phyloP scores from a whole-genome alignment of 2,113 vertebrate species.

The Malurus elegans region DNA sequence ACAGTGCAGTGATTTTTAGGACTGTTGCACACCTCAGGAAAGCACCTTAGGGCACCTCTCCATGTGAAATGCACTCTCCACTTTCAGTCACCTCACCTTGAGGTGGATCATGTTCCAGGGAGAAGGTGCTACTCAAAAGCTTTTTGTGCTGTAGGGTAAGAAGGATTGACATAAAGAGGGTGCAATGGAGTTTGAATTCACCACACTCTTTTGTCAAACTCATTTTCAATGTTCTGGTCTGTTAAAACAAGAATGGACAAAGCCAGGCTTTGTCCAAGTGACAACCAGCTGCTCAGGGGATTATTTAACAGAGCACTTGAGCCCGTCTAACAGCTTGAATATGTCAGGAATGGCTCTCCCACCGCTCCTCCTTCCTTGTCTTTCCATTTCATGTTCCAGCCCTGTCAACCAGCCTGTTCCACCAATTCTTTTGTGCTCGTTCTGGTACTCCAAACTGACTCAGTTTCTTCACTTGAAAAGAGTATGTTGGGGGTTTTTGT shows the following conservation, averaged over 20 bases:
- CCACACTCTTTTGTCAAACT: neutral
- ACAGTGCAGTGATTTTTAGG: neutral
- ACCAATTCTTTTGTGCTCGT: neutral
- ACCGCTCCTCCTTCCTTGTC: neutral
- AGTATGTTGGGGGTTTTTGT: neutral
- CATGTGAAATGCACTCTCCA: neutral
- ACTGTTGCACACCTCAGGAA: neutral
- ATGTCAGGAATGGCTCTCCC: neutral
- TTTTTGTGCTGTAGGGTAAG: neutral
- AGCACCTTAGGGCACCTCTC: neutral
- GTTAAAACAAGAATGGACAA: neutral
- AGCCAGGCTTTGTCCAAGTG: neutral
- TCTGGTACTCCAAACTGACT: neutral
- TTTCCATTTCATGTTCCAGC: neutral
- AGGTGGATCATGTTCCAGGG: neutral
- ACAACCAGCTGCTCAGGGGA: neutral
- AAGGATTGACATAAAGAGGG: neutral
- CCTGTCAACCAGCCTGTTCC: neutral
- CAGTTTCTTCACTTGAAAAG: neutral
- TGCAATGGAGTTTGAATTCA: neutral
- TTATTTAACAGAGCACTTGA: neutral
- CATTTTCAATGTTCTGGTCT: neutral
- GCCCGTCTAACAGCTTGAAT: neutral
- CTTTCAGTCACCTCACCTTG: neutral
- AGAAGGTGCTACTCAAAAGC: neutral